These are phyloP conservation scores for Mola mola DNA, from an alignment of 2,113 vertebrate genomes.

Conservation along the genomic window DNA sequence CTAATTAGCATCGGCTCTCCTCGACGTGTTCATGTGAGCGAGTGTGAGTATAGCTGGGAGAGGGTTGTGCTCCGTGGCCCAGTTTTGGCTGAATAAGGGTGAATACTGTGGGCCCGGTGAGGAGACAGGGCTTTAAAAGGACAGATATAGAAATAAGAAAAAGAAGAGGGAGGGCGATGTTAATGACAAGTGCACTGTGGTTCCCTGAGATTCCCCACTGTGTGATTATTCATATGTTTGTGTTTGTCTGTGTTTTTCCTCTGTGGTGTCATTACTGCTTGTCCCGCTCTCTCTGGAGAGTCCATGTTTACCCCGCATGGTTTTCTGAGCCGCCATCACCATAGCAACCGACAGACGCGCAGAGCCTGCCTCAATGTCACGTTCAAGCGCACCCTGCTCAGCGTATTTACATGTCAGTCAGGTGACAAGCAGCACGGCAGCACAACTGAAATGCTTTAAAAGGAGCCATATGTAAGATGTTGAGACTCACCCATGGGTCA, in stretches of 20 bases:
- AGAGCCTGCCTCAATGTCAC: slow-evolving; percentile 37
- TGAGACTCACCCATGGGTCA: too few species aligned
- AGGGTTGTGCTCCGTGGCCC: slow-evolving; percentile 68
- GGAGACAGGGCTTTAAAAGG: slow-evolving; percentile 50
- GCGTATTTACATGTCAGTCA: slow-evolving; percentile 1
- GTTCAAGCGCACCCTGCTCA: slow-evolving; percentile 29
- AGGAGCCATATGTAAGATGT: too few species aligned
- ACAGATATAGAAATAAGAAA: slow-evolving; percentile 61
- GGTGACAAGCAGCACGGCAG: background rate
- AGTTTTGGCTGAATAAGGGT: slow-evolving; percentile 71
- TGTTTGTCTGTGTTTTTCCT: slow-evolving; percentile 34
- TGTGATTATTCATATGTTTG: slow-evolving; percentile 2
- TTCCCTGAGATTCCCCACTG: slow-evolving; percentile 29
- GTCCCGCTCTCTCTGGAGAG: slow-evolving; percentile 68
- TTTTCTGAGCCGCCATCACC: slow-evolving; percentile 60
- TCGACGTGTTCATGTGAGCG: slow-evolving; percentile 10
- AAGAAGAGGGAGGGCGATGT: slow-evolving; percentile 25
- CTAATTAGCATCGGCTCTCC: slow-evolving; percentile 73
- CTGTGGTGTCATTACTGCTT: slow-evolving; percentile 77
- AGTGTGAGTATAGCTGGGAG: slow-evolving; percentile 38
- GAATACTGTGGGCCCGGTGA: slow-evolving; percentile 35
- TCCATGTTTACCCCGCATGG: slow-evolving; percentile 77
- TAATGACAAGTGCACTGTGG: slow-evolving; percentile 38
- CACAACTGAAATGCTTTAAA: background rate
- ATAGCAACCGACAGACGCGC: slow-evolving; percentile 48